These are phyloP conservation scores for Liopterus haemorrhoidalis DNA, from an alignment of 2,888 invertebrate genomes.

Conservation along the genomic window DNA sequence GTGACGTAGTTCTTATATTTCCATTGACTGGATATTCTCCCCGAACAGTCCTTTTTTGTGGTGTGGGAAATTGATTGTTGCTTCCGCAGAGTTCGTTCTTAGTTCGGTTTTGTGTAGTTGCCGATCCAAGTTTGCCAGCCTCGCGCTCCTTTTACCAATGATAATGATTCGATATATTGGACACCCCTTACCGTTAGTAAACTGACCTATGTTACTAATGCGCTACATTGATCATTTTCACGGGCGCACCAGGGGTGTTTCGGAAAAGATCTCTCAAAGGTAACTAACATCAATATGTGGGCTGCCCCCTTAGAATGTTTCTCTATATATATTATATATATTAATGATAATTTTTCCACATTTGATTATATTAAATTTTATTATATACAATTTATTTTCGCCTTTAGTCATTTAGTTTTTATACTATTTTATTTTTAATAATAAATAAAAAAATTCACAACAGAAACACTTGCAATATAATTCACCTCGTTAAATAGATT, in stretches of 20 bases:
- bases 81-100: too few species aligned
- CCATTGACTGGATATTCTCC: too few species aligned
- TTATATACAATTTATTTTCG: slow-evolving; percentile 34
- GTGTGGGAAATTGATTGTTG: too few species aligned
- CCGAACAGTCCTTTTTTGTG: too few species aligned
- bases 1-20: too few species aligned
- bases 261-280: slow-evolving; percentile 96
- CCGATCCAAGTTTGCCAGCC: slow-evolving; percentile 45
- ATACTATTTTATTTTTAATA: slow-evolving; percentile 19
- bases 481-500: slow-evolving; percentile 45
- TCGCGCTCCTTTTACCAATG: too few species aligned
- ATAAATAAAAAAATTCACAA: slow-evolving; percentile 39
- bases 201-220: slow-evolving; percentile 39
- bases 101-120: neutral
- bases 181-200: slow-evolving; percentile 17
- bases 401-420: slow-evolving; percentile 25
- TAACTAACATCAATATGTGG: slow-evolving; percentile 59
- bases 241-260: slow-evolving; percentile 78
- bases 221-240: slow-evolving; percentile 49
- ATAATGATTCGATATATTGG: too few species aligned
- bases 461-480: slow-evolving; percentile 46
- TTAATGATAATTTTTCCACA: slow-evolving; percentile 31
- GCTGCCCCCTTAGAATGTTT: slow-evolving; percentile 49
- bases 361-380: slow-evolving; percentile 32
- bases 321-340: slow-evolving; percentile 39